These are phyloP conservation scores for Trachelipus rathkii DNA, from an alignment of 1,140 invertebrate species.

Conservation along the genomic window DNA sequence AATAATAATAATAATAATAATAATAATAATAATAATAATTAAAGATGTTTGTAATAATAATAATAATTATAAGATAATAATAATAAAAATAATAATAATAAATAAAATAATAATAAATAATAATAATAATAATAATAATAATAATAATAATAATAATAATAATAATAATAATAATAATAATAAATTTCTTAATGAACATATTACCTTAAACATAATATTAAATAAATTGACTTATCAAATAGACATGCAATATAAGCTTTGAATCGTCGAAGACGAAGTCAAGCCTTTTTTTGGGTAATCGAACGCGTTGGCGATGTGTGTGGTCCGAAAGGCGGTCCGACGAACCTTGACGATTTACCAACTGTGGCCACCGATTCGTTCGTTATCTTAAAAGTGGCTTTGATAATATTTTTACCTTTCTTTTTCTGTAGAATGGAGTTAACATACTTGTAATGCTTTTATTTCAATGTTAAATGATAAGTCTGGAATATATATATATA, in stretches of 20 bases:
- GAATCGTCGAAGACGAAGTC: not conserved
- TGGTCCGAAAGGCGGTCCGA: not conserved
- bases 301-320: slow-evolving; percentile 8
- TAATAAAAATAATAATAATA: too few relatives aligned
- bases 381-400: not conserved
- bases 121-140: slow-evolving; percentile 8
- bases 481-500: not conserved
- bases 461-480: not conserved
- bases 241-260: not conserved
- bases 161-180: not conserved
- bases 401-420: not conserved
- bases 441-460: slow-evolving; percentile 8
- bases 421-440: not conserved
- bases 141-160: not conserved
- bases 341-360: not conserved
- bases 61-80: too few relatives aligned
- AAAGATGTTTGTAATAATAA: not conserved
- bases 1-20: slow-evolving; percentile 5
- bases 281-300: not conserved
- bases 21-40: not conserved
- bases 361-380: not conserved
- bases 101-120: not conserved
- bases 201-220: not conserved
- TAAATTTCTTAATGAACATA: not conserved
- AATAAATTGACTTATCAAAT: not conserved